Percentiles rank a stretch among this genome's conserved stretches.
Conservation (phyloP, 2,797 vertebrate species). For the Chaunax sp. region DNA sequence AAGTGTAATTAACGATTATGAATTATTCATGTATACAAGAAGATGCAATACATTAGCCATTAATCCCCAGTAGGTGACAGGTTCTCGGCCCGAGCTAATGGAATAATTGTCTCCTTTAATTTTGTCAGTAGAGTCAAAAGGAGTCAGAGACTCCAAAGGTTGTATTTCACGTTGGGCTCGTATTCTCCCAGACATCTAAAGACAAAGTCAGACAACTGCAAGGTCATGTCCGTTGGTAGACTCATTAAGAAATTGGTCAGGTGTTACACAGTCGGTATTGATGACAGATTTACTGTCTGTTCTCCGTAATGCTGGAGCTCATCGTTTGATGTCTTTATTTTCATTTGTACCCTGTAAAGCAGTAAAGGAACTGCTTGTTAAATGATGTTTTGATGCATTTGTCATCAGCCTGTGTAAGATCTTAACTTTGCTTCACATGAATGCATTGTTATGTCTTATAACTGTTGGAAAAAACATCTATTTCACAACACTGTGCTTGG, state of each 20-base stretch:
- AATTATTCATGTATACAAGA: slow-evolving; percentile 69
- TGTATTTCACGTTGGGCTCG: slow-evolving; percentile 35
- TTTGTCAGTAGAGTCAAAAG: slow-evolving; percentile 57
- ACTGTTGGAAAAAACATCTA: background rate
- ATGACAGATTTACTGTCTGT: slow-evolving; percentile 43
- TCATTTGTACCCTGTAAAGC: slow-evolving; percentile 20
- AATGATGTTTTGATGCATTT: slow-evolving; percentile 31
- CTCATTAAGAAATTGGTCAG: slow-evolving; percentile 49
- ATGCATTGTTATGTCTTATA: background rate
- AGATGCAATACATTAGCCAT: slow-evolving; percentile 60
- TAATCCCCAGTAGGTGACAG: slow-evolving; percentile 59
- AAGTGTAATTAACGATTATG: slow-evolving; percentile 64
- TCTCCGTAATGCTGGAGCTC: slow-evolving; percentile 8
- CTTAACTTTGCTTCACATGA: background rate
- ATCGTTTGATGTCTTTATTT: slow-evolving; percentile 50
- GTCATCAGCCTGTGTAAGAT: slow-evolving; percentile 23
- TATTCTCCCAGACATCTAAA: slow-evolving; percentile 37
- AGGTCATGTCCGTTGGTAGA: slow-evolving; percentile 33
- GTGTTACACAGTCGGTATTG: slow-evolving; percentile 13
- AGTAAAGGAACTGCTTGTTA: slow-evolving; percentile 23
- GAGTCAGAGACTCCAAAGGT: slow-evolving; percentile 46
- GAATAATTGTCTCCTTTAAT: slow-evolving; percentile 66
- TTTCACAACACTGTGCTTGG: background rate
- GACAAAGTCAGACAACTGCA: slow-evolving; percentile 33
- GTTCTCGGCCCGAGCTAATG: slow-evolving; percentile 57